Percentiles rank a stretch among this genome's conserved stretches.
phyloP scores from a whole-genome alignment of 2,797 vertebrate genomes.

The Lagocephalus sceleratus region DNA sequence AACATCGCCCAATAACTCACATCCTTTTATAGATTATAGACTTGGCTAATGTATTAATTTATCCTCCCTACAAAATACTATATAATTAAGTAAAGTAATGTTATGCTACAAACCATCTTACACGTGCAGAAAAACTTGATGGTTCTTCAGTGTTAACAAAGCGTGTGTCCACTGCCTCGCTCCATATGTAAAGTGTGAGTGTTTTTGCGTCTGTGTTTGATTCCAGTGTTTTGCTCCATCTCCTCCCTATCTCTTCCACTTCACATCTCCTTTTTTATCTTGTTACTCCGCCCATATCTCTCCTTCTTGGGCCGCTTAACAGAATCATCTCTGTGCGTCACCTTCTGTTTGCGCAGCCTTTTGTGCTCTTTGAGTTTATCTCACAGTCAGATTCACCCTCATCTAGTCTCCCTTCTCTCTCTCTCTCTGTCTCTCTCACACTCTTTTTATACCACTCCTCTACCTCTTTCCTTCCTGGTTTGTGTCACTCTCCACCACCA shows the following conservation, averaged over 20 bases:
- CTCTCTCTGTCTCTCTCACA: background rate
- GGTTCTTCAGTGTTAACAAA: no score
- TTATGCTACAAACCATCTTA: no score
- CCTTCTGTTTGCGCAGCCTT: constrained; percentile 21
- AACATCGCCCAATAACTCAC: no score
- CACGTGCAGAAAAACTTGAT: no score
- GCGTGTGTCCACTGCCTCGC: no score
- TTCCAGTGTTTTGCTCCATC: constrained; percentile 20
- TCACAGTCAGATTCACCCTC: constrained; percentile 17
- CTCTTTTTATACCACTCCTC: constrained; percentile 21
- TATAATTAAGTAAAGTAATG: no score
- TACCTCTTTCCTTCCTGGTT: constrained; percentile 4
- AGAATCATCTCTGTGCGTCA: constrained; percentile 38
- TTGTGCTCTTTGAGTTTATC: constrained; percentile 29
- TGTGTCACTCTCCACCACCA: no score
- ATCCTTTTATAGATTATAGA: no score
- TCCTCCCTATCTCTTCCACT: constrained; percentile 12
- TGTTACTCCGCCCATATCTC: constrained; percentile 32
- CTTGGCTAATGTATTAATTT: no score
- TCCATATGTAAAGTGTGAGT: background rate
- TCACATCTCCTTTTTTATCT: constrained; percentile 37
- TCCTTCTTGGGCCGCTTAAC: constrained; percentile 28
- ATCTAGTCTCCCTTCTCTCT: no score
- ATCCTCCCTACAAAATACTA: no score
- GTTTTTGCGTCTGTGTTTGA: constrained; percentile 8